Percentiles rank a stretch among this genome's conserved stretches.
phyloP scores from a whole-genome alignment of 2,888 invertebrate species.

The Tholera decimalis region DNA sequence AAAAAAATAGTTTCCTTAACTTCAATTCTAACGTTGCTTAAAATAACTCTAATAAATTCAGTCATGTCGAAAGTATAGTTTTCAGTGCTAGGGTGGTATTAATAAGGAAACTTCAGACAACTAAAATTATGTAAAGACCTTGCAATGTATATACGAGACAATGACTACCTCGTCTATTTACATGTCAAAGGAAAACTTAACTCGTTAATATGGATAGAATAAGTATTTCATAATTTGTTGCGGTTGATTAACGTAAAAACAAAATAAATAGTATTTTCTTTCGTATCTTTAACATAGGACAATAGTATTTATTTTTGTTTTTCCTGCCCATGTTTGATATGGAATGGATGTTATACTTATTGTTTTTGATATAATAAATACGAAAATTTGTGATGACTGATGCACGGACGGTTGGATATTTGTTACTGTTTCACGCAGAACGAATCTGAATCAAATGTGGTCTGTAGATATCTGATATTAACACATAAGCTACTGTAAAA shows the following conservation, averaged over 20 bases:
- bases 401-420: too few species aligned
- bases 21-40: neutral
- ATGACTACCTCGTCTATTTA: slow-evolving; percentile 37
- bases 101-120: slow-evolving; percentile 36
- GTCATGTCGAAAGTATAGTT: slow-evolving; percentile 13
- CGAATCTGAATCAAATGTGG: too few species aligned
- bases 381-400: too few species aligned
- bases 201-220: slow-evolving; percentile 12
- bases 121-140: slow-evolving; percentile 14
- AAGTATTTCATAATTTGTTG: slow-evolving; percentile 6
- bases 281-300: too few species aligned
- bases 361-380: too few species aligned
- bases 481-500: too few species aligned
- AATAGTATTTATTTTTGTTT: too few species aligned
- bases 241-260: neutral
- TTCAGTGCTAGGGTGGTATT: neutral
- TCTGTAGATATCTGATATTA: too few species aligned
- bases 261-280: too few species aligned
- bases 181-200: slow-evolving; percentile 37
- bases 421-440: too few species aligned
- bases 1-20: neutral
- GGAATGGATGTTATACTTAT: too few species aligned
- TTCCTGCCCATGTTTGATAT: too few species aligned
- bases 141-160: slow-evolving; percentile 22
- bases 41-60: slow-evolving; percentile 7